A percentile compares a stretch with the other conserved stretches of the same genome.
These are phyloP conservation scores for Zalophus californianus DNA, from an alignment of 2,797 vertebrate genomes.

Conservation along the genomic window DNA sequence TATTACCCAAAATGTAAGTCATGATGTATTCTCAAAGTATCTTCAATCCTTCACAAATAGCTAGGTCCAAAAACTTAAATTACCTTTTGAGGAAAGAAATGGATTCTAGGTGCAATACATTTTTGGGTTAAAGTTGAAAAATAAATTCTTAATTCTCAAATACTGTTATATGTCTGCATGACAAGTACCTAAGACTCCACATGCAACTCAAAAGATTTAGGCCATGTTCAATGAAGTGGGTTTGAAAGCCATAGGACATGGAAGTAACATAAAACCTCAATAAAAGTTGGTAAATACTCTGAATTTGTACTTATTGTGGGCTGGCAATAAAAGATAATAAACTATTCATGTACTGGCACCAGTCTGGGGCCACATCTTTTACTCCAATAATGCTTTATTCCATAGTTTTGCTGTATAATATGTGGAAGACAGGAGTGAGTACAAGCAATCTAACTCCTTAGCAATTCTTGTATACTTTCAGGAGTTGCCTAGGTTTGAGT, in stretches of 20 bases:
- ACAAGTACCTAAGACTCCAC: background rate
- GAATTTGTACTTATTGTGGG: background rate
- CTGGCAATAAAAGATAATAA: background rate
- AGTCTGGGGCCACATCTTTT: background rate
- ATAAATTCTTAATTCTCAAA: background rate
- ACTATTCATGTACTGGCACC: background rate
- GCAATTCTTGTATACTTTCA: background rate
- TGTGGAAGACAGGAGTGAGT: background rate
- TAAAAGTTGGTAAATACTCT: background rate
- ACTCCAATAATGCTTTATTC: background rate
- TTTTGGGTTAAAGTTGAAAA: background rate
- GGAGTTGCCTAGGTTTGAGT: background rate
- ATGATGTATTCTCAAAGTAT: background rate
- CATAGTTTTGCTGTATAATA: background rate
- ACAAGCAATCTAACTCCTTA: background rate
- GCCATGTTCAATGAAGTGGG: background rate
- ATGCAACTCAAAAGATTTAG: background rate
- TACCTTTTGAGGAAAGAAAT: background rate
- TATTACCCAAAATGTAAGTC: background rate
- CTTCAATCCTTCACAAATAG: background rate
- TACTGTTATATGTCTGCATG: background rate
- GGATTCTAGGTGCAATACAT: background rate
- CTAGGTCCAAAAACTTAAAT: background rate
- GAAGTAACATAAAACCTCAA: background rate
- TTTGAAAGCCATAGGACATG: background rate